phyloP scores from a whole-genome alignment of 2,888 invertebrate species.

The Drosophila percnosoma region DNA sequence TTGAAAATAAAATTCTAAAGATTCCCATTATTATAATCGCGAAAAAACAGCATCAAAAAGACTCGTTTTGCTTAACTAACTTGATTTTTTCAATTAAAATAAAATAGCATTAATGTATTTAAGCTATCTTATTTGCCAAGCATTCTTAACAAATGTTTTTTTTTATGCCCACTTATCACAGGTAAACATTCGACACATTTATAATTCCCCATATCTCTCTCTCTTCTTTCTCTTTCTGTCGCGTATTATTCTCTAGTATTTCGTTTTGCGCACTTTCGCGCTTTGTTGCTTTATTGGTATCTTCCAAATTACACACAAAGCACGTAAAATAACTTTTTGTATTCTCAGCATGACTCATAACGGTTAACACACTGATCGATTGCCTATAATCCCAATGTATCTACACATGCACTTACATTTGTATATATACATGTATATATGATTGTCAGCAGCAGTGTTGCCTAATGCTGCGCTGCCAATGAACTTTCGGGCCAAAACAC shows the following conservation, averaged over 20 bases:
- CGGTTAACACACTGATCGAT: slow-evolving; percentile 33
- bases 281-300: slow-evolving; percentile 39
- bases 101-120: slow-evolving; percentile 44
- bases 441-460: slow-evolving; percentile 24
- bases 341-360: slow-evolving; percentile 53
- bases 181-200: slow-evolving; percentile 55
- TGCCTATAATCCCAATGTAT: slow-evolving; percentile 16
- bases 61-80: slow-evolving; percentile 33
- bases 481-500: slow-evolving; percentile 47
- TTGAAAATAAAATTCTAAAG: slow-evolving; percentile 6
- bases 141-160: slow-evolving; percentile 23
- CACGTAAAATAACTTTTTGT: slow-evolving; percentile 34
- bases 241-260: slow-evolving; percentile 15
- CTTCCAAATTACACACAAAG: slow-evolving; percentile 50
- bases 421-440: background rate
- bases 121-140: slow-evolving; percentile 54
- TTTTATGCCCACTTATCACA: slow-evolving; percentile 55
- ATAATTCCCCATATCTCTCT: slow-evolving; percentile 14
- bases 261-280: slow-evolving; percentile 20
- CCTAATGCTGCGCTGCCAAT: slow-evolving; percentile 39
- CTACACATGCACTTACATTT: background rate
- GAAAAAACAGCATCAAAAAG: background rate
- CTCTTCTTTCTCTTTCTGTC: slow-evolving; percentile 8
- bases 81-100: slow-evolving; percentile 37
- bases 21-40: slow-evolving; percentile 7